Evolutionary conservation across 2,113 vertebrate genomes (phyloP).

Genomic region (Brienomyrus longianalis): DNA sequence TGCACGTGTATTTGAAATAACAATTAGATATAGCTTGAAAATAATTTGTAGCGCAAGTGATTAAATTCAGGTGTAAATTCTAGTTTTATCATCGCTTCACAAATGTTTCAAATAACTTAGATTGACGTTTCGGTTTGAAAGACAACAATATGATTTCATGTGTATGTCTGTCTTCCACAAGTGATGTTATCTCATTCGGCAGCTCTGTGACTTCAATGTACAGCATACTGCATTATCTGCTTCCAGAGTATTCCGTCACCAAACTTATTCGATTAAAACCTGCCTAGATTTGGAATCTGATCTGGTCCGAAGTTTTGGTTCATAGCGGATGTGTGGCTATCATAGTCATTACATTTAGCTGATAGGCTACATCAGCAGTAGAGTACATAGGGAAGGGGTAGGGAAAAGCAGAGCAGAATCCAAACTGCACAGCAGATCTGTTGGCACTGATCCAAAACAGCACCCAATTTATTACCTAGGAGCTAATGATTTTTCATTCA

Average conservation of each 20-base stretch:
- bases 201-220: background rate
- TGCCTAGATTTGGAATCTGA: conserved; percentile 29
- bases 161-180: background rate
- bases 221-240: conserved; percentile 43
- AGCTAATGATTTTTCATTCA: conserved; percentile 1
- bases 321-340: background rate
- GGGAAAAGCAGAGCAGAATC: background rate
- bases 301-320: background rate
- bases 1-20: background rate
- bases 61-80: background rate
- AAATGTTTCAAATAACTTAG: background rate
- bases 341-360: background rate
- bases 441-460: background rate
- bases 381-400: background rate
- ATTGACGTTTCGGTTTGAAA: background rate
- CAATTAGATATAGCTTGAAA: background rate
- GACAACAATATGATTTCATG: background rate
- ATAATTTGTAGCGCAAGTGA: background rate
- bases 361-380: background rate
- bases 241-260: conserved; percentile 33
- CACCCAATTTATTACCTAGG: background rate
- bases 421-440: background rate
- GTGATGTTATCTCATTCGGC: conserved; percentile 40
- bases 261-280: conserved; percentile 52
- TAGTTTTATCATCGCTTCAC: background rate